Conservation (phyloP, 2,888 invertebrate genomes). For the Cepaea hortensis region DNA sequence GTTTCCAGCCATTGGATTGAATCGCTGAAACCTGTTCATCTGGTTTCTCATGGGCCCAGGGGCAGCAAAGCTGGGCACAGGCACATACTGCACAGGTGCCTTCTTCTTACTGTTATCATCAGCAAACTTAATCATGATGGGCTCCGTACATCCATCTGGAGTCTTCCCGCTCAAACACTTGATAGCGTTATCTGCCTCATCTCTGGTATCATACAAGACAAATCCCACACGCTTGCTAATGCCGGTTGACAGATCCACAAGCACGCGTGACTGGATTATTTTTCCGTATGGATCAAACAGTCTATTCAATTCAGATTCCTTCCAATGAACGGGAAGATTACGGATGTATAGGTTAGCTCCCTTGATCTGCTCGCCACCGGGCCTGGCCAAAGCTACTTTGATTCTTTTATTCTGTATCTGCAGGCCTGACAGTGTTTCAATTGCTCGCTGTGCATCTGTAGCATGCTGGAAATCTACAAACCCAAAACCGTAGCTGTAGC, state of each 20-base stretch:
- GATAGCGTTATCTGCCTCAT: constrained; percentile 93
- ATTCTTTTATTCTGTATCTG: constrained; percentile 92
- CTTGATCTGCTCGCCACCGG: constrained; percentile 92
- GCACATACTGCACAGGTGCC: constrained; percentile 51
- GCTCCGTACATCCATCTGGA: constrained; percentile 88
- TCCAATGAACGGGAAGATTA: constrained; percentile 83
- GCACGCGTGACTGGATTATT: constrained; percentile 93
- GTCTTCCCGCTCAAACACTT: constrained; percentile 87
- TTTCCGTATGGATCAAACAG: constrained; percentile 92
- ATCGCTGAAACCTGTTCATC: constrained; percentile 55
- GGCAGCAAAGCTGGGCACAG: constrained; percentile 53
- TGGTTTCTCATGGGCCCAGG: constrained; percentile 59
- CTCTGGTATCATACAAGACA: constrained; percentile 86
- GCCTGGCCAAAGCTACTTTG: constrained; percentile 94
- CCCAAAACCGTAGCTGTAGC: constrained; percentile 96
- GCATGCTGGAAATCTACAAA: constrained; percentile 93
- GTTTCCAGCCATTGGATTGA: constrained; percentile 57
- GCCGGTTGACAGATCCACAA: constrained; percentile 91
- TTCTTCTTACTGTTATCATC: constrained; percentile 83
- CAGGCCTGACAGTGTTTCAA: constrained; percentile 90
- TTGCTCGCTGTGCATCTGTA: constrained; percentile 90
- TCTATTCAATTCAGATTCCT: constrained; percentile 87
- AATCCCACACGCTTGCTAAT: constrained; percentile 93
- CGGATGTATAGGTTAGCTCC: constrained; percentile 95
- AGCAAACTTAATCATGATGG: constrained; percentile 89